Evolutionary conservation across 2,797 vertebrate species (phyloP), one percentile per base, ranked within the genome.

Genomic region (Molossus molossus): DNA sequence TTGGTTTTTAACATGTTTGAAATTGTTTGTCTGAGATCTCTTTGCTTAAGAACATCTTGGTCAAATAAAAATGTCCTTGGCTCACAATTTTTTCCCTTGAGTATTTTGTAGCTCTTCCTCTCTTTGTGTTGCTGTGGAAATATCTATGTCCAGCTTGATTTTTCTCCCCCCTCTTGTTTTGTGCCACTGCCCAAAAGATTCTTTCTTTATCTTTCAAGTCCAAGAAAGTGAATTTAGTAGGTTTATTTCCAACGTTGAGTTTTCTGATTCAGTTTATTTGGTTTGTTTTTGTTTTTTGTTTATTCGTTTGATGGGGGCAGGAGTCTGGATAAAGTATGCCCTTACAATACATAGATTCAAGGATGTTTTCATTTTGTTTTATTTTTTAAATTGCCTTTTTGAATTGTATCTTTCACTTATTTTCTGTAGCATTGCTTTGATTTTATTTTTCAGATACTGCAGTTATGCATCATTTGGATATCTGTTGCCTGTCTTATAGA

Each of bases 21-120:
- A 95, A 80, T 79, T 96, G 40, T 82, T 91, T 87, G 64, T 48
- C 65, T 93, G 80, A 93, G 50, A 33, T 72, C 55, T 94, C 93
- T 77, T 62, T 76, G 81, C 4, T 75, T 37, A 21, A 94, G 69
- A 88, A 91, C 14, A 89, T 73, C 15, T 75, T 86, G 57, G n/a
- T 82, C 91, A 21, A 92, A 92, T 90, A 93, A 81, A 29, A 50
- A 95, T 65, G 40, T 53, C 4, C 2, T 90, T 88, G 85, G 57
- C 50, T 82, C 7, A 69, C n/a, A 70, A 6, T 57, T 77, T 82
- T 57, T 85, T 81, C 80, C 50, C 76, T 69, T 93, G 84, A 77
- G 33, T 64, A 77, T 92, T 93, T 60, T 85, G 57, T 75, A 85
- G 23, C 13, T 90, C 80, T 91, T 85, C 55, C 23, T 12, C 6